Percentiles rank a stretch among this genome's conserved stretches.
Conservation (phyloP, 2,888 invertebrate species). For the Gandaritis pyraliata region DNA sequence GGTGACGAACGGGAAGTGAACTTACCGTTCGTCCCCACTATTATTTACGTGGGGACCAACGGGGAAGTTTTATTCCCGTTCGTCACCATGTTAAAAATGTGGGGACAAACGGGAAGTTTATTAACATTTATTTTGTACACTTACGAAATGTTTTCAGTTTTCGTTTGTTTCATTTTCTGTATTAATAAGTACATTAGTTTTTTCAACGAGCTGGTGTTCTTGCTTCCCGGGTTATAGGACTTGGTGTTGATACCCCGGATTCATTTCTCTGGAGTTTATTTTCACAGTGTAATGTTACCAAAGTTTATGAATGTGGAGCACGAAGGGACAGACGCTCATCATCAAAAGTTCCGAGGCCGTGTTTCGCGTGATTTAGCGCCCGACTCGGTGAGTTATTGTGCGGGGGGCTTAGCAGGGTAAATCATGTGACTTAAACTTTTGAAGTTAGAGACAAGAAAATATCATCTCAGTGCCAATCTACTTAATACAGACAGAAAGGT, state of each 20-base stretch:
- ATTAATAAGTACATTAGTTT: background rate
- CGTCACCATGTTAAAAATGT: too few relatives aligned
- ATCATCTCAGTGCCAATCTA: background rate
- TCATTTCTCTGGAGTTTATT: background rate
- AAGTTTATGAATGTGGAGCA: constrained; percentile 19
- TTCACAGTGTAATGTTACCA: background rate
- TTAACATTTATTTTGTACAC: too few relatives aligned
- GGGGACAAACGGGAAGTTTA: too few relatives aligned
- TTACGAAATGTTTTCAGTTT: background rate
- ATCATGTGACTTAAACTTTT: constrained; percentile 9
- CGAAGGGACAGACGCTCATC: constrained; percentile 30
- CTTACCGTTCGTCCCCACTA: too few relatives aligned
- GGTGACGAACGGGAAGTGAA: too few relatives aligned
- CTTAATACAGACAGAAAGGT: background rate
- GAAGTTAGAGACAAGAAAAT: constrained; percentile 12
- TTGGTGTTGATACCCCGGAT: background rate
- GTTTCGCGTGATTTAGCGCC: constrained; percentile 33
- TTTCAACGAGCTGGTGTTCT: background rate
- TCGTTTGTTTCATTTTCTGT: background rate
- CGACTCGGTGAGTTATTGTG: constrained; percentile 36
- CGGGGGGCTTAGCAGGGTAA: constrained; percentile 11
- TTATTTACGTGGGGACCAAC: too few relatives aligned
- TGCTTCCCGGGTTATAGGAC: background rate
- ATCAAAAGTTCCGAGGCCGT: constrained; percentile 30
- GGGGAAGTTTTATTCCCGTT: too few relatives aligned